Conservation (phyloP, 1,140 invertebrate species). For the Drosophila melanogaster region Release_6_plus_ISO1_MT NT_033777.3:24299501-24300000, state of each 20-base stretch:
- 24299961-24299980: conserved; percentile 61
- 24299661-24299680: conserved; percentile 1
- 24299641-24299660: background rate
- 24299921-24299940: conserved; percentile 57
- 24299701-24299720: conserved; percentile 15
- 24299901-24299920: conserved; percentile 54
- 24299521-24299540: conserved; percentile 59
- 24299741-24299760: conserved; percentile 8
- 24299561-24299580: background rate
- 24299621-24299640: no score
- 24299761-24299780: conserved; percentile 4
- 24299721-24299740: conserved; percentile 3
- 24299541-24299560: conserved; percentile 36
- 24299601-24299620: no score
- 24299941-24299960: conserved; percentile 44
- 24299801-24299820: conserved; percentile 7
- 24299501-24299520: conserved; percentile 21
- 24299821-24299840: conserved; percentile 12
- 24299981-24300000: conserved; percentile 67
- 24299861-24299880: conserved; percentile 7
- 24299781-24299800: conserved; percentile 23
- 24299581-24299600: background rate
- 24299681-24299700: conserved; percentile 2
- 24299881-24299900: conserved; percentile 44
- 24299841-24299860: conserved; percentile 30